Evolutionary conservation across 2,797 vertebrate genomes (phyloP).

Genomic region (Orestias chungarensis): DNA sequence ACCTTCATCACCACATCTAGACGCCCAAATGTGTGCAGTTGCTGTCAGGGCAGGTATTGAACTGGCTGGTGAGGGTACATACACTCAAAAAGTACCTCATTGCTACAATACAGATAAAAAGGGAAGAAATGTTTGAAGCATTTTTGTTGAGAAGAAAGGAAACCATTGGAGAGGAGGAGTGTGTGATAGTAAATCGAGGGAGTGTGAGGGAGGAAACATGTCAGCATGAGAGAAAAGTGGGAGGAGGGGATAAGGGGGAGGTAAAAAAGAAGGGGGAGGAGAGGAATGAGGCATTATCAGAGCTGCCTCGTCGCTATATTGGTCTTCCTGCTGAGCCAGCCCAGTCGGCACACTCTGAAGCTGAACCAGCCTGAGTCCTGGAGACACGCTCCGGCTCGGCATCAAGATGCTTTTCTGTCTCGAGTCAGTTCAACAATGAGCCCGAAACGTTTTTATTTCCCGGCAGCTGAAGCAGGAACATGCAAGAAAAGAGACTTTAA

Average conservation of each 20-base stretch:
- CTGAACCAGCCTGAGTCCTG: conserved; percentile 16
- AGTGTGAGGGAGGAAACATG: not conserved
- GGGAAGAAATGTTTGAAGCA: too few species aligned
- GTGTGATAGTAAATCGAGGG: not conserved
- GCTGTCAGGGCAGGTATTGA: too few species aligned
- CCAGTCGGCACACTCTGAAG: not conserved
- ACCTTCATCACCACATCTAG: not conserved
- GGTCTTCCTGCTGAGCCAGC: conserved; percentile 50
- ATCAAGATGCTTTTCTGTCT: conserved; percentile 8
- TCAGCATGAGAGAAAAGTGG: not conserved
- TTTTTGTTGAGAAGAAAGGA: not conserved
- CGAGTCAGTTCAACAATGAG: not conserved
- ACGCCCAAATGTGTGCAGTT: not conserved
- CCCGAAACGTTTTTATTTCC: conserved; percentile 6
- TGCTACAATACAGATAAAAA: too few species aligned
- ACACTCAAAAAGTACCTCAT: too few species aligned
- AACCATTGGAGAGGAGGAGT: too few species aligned
- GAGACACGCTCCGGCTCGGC: conserved; percentile 10
- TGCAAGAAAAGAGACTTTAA: too few species aligned
- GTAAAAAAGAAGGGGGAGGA: conserved; percentile 44
- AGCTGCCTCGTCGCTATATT: conserved; percentile 57
- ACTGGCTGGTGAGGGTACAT: too few species aligned
- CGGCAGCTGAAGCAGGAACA: conserved; percentile 6
- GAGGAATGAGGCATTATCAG: conserved; percentile 44
- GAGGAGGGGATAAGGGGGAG: not conserved